Evolutionary conservation across 2,888 invertebrate species (phyloP), one percentile per base, ranked within the genome.

Genomic region (Platycheirus albimanus): DNA sequence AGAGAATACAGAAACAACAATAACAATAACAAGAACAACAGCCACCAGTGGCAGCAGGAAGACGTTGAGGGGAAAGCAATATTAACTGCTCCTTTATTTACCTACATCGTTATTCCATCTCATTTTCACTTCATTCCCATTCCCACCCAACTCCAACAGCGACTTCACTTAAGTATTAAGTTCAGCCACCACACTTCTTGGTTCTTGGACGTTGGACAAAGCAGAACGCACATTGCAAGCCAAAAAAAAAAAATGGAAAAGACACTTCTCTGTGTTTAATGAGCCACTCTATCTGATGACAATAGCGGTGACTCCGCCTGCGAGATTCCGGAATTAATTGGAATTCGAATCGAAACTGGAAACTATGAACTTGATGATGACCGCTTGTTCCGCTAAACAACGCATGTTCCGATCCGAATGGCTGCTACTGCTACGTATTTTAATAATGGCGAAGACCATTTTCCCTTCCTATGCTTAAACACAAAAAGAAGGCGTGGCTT

Each of bases 21-120:
- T 51, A 76, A 76, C 43, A 61, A 43, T n/a, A n/a, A n/a, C n/a
- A n/a, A n/a, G n/a, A 67, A 61, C 70, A 64, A 56, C 33, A 45
- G 7, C 49, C 45, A 54, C 54, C 54, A 77, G 72, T 63, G 67
- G 49, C 36, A 67, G 52, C 30, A 63, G 38, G 43, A 10, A 28
- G 10, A 54, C 3, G 33, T 17, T 24, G 52, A 83, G 63, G 72
- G 71, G 67, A 54, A 52, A 77, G 28, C 56, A 83, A 83, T 78
- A 83, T 83, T 83, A 83, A 83, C 83, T 83, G 83, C 83, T 83
- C 69, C 72, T 83, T 83, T 83, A 83, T 83, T 83, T 83, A 83
- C 83, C 83, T 72, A 72, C 83, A 83, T 78, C 83, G 77, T 72
- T 83, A 70, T 77, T 83, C 83, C 78, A 78, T 83, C 83, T 83